Base-by-base conservation (phyloP, 2,113 vertebrate genomes). In the Emberiza fucata region DNA sequence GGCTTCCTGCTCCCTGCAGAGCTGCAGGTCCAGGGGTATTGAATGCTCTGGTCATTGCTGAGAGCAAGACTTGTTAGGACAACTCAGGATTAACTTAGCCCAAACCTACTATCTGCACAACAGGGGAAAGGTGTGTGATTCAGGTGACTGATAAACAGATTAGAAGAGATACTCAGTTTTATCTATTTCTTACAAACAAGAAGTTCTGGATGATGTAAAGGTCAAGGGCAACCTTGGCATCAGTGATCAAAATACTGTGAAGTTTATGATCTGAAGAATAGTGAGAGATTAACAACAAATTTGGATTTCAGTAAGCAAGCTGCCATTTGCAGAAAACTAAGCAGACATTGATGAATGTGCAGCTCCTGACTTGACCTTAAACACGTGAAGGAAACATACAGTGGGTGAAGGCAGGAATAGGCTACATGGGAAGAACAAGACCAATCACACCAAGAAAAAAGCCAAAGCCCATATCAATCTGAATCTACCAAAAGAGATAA, bases 41-140 rank as follows among this genome's bases (percentile, higher is more conserved):
- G 40, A 35, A 20, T 60, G 23, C 2, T 35, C 35, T 31, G 50
- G 14, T 18, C 53, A 54, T 14, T 11, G 2, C 2, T 42, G 21
- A 78, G 40, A 73, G 37, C 7, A 50, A 42, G 54, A 14, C 40
- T 13, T 33, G 3, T 18, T 14, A 31, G 3, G 31, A 40, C 39
- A 70, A 16, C 33, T 29, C 21, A 35, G 40, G 50, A 57, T 3
- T 21, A 66, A 17, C 6, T 57, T 35, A 53, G 39, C 16, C 25
- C 2, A 2, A 71, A 54, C 8, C 16, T n/a, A 24, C 18, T 24
- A 57, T 14, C 12, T 0, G 0, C 28, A 22, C 35, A 72, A 40
- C 12, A 45, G 20, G 17, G 28, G 50, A 68, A 63, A 80, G 5
- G 4, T 31, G 42, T 66, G n/a, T 12, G 16, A 39, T 28, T 29